A percentile compares a stretch with the other conserved stretches of the same genome.
Conservation (phyloP, 2,888 invertebrate species). For the Salpingus planirostris region DNA sequence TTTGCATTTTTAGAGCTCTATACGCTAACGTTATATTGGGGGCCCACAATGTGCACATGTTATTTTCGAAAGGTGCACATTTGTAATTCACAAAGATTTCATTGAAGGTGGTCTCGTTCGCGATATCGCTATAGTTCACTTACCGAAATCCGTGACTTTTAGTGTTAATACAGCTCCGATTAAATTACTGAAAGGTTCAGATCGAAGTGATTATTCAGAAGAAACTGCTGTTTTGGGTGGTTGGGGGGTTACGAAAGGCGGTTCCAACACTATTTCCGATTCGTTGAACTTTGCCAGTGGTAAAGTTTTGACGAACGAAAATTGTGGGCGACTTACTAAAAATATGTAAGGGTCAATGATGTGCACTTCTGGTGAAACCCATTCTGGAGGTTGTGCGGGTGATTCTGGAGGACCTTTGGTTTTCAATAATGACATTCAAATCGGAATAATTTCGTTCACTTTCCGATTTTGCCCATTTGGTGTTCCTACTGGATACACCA, state of each 20-base stretch:
- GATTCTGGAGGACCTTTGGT: background rate
- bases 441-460: background rate
- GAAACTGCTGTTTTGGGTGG: background rate
- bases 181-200: too few species aligned
- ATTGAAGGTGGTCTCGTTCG: too few species aligned
- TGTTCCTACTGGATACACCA: background rate
- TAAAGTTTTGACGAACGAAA: slow-evolving; percentile 13
- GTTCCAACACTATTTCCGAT: slow-evolving; percentile 4
- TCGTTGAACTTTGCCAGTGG: slow-evolving; percentile 13
- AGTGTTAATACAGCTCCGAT: too few species aligned
- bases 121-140: too few species aligned
- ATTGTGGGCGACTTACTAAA: too few species aligned
- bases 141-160: too few species aligned
- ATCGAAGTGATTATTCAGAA: background rate
- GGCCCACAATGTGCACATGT: too few species aligned
- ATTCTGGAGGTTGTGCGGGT: background rate
- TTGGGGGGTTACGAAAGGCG: background rate
- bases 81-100: too few species aligned
- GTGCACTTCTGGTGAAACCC: background rate
- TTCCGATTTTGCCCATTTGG: background rate
- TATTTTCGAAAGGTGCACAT: too few species aligned
- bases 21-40: too few species aligned
- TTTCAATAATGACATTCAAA: background rate
- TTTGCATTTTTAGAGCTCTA: too few species aligned
- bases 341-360: too few species aligned